phyloP scores from a whole-genome alignment of 2,797 vertebrate genomes.

The Hozukius guyotensis region DNA sequence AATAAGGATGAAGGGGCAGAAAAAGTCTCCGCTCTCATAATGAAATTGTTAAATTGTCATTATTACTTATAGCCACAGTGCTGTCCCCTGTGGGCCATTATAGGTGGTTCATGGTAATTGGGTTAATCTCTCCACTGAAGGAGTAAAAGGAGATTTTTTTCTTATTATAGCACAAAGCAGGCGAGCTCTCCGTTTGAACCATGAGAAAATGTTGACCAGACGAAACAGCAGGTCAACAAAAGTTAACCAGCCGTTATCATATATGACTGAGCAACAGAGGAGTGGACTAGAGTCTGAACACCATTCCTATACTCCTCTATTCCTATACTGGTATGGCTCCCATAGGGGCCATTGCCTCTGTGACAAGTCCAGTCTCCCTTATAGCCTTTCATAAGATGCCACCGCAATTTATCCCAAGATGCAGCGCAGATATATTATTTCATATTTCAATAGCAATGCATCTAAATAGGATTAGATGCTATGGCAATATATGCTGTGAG shows the following conservation, averaged over 20 bases:
- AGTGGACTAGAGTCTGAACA: background rate
- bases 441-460: background rate
- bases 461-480: background rate
- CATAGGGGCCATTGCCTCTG: background rate
- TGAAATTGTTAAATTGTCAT: background rate
- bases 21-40: background rate
- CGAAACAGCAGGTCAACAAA: conserved; percentile 13
- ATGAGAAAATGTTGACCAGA: background rate
- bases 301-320: background rate
- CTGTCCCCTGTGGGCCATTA: background rate
- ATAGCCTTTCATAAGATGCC: conserved; percentile 4
- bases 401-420: background rate
- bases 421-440: conserved; percentile 12
- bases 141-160: background rate
- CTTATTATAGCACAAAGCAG: background rate
- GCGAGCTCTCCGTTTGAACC: background rate
- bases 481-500: background rate
- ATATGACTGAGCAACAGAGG: background rate
- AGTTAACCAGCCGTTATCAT: conserved; percentile 5
- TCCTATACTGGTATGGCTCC: conserved; percentile 2
- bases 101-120: background rate
- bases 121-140: conserved; percentile 1
- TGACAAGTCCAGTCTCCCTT: background rate
- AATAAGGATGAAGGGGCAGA: background rate
- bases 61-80: background rate